These are phyloP conservation scores for Pangasius krempfi DNA, from an alignment of 2,797 vertebrate species.

Conservation along the genomic window DNA sequence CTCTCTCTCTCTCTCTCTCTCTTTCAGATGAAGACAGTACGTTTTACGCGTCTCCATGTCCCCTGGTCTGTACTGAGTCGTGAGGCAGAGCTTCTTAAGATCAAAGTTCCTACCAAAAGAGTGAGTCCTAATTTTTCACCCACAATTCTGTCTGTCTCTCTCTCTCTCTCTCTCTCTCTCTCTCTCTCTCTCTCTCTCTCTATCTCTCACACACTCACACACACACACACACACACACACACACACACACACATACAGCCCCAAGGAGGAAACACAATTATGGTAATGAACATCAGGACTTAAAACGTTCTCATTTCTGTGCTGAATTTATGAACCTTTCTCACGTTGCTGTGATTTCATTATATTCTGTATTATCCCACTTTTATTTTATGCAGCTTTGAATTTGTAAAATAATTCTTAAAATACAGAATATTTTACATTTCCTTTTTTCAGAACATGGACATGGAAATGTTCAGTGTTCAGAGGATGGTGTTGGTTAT, in stretches of 20 bases:
- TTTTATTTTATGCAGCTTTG: background rate
- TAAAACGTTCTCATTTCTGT: too few relatives aligned
- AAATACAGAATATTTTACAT: background rate
- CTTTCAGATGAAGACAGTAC: conserved; percentile 55
- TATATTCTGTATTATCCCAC: background rate
- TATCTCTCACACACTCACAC: background rate
- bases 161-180: background rate
- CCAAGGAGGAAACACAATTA: background rate
- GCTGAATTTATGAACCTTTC: background rate
- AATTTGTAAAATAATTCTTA: background rate
- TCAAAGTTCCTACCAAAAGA: conserved; percentile 97
- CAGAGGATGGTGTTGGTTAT: background rate
- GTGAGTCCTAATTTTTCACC: conserved; percentile 69
- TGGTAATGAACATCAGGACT: background rate
- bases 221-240: background rate
- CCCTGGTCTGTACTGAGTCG: conserved; percentile 94
- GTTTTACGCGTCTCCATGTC: conserved; percentile 90
- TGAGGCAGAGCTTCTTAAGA: conserved; percentile 96
- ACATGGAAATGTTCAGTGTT: background rate
- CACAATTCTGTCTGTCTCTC: background rate
- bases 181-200: background rate
- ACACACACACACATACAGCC: conserved; percentile 1
- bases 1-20: background rate
- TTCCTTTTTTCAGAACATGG: background rate
- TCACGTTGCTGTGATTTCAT: background rate